Evolutionary conservation across 2,113 vertebrate genomes (phyloP).

Genomic region (Trogon surrucura): DNA sequence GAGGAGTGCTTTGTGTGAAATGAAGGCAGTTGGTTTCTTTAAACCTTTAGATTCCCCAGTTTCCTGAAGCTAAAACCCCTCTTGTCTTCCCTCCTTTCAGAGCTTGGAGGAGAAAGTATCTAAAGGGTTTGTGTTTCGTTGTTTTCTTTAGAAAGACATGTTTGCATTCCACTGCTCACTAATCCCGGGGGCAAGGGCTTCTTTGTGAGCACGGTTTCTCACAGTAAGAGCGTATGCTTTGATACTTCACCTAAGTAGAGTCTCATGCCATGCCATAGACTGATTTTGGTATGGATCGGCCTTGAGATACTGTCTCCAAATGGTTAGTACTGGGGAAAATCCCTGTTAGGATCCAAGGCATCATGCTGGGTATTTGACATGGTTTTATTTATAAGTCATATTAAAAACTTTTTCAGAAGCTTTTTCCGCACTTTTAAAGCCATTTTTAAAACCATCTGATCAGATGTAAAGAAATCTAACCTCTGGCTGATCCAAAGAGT

Average conservation of each 20-base stretch:
- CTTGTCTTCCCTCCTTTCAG: not conserved
- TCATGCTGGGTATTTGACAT: not conserved
- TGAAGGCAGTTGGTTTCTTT: not conserved
- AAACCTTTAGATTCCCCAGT: not conserved
- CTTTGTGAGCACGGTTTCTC: not conserved
- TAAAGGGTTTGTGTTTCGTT: constrained; percentile 33
- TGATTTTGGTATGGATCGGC: not conserved
- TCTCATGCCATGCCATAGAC: not conserved
- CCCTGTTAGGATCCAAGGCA: not conserved
- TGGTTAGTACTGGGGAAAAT: not conserved
- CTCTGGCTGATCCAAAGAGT: not conserved
- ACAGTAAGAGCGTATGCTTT: not conserved
- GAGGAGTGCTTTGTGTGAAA: not conserved
- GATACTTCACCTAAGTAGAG: constrained; percentile 8
- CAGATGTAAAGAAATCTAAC: not conserved
- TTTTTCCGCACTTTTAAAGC: not conserved
- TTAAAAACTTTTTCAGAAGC: not conserved
- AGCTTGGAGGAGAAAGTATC: constrained; percentile 8
- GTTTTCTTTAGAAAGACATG: constrained; percentile 20
- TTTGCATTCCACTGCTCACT: constrained; percentile 47
- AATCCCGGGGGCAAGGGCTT: constrained; percentile 1
- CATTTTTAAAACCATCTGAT: not conserved
- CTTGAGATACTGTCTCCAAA: not conserved
- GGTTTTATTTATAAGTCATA: not conserved
- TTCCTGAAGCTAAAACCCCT: constrained; percentile 37